These are phyloP conservation scores for Agonopterix subpropinquella DNA, from an alignment of 2,888 invertebrate species.

Conservation along the genomic window DNA sequence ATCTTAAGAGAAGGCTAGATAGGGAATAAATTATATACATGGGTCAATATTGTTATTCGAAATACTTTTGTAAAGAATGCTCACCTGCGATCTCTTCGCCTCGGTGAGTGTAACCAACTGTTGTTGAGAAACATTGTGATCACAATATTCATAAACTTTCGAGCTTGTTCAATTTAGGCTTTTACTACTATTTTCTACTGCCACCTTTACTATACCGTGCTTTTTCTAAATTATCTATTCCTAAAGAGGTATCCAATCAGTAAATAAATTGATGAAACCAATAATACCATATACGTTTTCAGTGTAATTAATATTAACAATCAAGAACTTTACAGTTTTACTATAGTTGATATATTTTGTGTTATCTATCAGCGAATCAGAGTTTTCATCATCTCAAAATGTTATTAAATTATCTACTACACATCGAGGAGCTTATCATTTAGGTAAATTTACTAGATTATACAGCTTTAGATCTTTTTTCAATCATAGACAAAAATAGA, in stretches of 20 bases:
- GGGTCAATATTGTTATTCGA: slow-evolving; percentile 14
- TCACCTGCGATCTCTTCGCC: not conserved
- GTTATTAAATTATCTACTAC: slow-evolving; percentile 14
- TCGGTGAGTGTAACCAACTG: not conserved
- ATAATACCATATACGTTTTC: too few species aligned
- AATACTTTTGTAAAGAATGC: slow-evolving; percentile 10
- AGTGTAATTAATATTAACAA: too few species aligned
- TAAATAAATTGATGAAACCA: not conserved
- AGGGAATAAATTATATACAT: slow-evolving; percentile 41
- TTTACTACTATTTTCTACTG: slow-evolving; percentile 61
- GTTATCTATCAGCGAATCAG: not conserved
- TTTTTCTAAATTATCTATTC: slow-evolving; percentile 37
- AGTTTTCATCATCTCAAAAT: not conserved
- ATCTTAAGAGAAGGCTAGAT: slow-evolving; percentile 29
- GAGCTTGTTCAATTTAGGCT: slow-evolving; percentile 69
- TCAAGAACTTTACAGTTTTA: too few species aligned
- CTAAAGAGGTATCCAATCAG: slow-evolving; percentile 13
- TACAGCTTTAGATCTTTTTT: slow-evolving; percentile 33
- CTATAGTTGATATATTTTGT: too few species aligned
- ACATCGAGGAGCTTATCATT: slow-evolving; percentile 59
- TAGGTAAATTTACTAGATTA: slow-evolving; percentile 44
- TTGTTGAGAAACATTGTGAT: slow-evolving; percentile 24
- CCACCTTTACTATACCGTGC: slow-evolving; percentile 49
- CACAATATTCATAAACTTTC: slow-evolving; percentile 45
- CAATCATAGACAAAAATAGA: slow-evolving; percentile 26